Conservation (phyloP, 2,888 invertebrate species). For the Pyrgus malvae region DNA sequence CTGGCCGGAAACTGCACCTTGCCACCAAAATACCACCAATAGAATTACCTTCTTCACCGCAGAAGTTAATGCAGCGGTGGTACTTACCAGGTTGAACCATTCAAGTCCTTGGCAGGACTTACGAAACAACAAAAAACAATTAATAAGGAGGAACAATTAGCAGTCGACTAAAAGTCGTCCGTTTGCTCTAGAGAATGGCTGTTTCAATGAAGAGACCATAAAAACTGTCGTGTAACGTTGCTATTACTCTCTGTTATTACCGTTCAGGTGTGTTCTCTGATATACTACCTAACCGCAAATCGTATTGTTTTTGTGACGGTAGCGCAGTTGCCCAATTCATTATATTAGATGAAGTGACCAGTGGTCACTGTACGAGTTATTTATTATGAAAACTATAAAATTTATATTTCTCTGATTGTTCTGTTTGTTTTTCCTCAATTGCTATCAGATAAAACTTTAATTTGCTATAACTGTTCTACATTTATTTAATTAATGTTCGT, state of each 20-base stretch:
- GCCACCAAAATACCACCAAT: no score
- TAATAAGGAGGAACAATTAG: neutral
- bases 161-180: constrained; percentile 5
- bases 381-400: no score
- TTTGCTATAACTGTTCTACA: no score
- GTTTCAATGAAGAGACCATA: constrained; percentile 70
- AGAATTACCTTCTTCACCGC: no score
- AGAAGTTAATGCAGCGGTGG: no score
- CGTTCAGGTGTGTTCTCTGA: constrained; percentile 73
- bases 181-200: constrained; percentile 39
- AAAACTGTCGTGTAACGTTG: constrained; percentile 70
- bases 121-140: neutral
- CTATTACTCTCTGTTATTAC: constrained; percentile 75
- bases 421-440: no score
- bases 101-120: no score
- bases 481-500: no score
- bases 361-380: neutral
- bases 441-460: no score
- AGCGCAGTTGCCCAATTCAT: constrained; percentile 4
- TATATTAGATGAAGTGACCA: neutral
- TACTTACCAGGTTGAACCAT: no score
- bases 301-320: constrained; percentile 58
- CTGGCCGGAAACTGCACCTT: no score
- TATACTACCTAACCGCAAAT: constrained; percentile 58
- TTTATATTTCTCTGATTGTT: no score